Conservation (phyloP, 35 echinoderm and acorn worm species). For the Apostichopus parvimensis region DNA sequence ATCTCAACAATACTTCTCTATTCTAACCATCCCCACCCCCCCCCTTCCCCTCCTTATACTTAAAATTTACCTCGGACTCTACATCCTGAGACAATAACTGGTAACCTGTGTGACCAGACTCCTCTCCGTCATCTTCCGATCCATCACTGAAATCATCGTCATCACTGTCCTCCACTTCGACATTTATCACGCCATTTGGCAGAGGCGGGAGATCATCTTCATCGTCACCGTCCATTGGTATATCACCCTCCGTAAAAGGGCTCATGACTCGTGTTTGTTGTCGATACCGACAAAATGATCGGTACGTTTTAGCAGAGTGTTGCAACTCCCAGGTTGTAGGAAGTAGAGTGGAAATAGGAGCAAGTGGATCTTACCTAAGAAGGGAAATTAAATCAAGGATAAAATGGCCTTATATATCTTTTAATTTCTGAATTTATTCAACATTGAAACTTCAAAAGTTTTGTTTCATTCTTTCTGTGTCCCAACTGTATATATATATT, state of each 20-base stretch:
- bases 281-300: no score
- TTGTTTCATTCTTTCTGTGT: no score
- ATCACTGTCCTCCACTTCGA: not conserved
- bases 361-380: no score
- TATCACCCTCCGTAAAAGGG: constrained; percentile 16
- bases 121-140: not conserved
- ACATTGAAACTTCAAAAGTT: no score
- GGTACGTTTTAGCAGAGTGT: no score
- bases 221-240: constrained; percentile 1
- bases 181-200: constrained; percentile 33
- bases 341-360: no score
- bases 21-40: not conserved
- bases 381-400: no score
- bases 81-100: constrained; percentile 11
- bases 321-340: no score
- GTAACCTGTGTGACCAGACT: not conserved
- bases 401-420: no score
- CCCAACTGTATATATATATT: no score
- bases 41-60: not conserved
- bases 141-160: not conserved
- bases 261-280: constrained; percentile 1
- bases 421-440: no score
- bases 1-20: not conserved
- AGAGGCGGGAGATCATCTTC: not conserved
- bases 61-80: not conserved